Evolutionary conservation across 2,888 invertebrate species (phyloP).

Genomic region (Epiblema foenella): DNA sequence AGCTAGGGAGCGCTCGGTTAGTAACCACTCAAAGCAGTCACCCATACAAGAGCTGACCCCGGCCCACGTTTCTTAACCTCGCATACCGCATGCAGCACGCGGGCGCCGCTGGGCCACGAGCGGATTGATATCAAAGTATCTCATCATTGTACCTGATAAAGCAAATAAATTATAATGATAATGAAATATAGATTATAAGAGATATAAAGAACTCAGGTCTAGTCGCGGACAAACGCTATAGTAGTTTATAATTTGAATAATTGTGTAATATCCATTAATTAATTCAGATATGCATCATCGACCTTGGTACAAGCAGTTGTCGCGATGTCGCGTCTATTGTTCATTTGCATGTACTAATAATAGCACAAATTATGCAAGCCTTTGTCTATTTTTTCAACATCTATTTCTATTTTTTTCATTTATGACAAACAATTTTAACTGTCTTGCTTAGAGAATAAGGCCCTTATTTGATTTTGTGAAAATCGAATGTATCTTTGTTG

Average conservation of each 20-base stretch:
- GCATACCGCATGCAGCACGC: too few species aligned
- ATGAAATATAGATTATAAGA: too few species aligned
- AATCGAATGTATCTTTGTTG: neutral
- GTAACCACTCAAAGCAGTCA: too few species aligned
- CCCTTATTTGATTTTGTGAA: neutral
- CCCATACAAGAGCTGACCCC: too few species aligned
- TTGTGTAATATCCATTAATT: constrained; percentile 1
- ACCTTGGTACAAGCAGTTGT: constrained; percentile 50
- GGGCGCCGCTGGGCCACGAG: too few species aligned
- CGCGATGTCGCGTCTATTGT: constrained; percentile 72
- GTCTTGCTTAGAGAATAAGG: neutral
- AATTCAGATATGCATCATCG: constrained; percentile 29
- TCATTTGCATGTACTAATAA: constrained; percentile 71
- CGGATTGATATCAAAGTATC: too few species aligned
- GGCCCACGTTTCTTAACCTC: too few species aligned
- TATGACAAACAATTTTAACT: neutral
- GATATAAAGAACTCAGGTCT: too few species aligned
- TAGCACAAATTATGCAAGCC: constrained; percentile 63
- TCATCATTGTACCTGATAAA: too few species aligned
- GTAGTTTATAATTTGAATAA: neutral
- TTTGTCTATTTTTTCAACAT: constrained; percentile 44
- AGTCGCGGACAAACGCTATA: too few species aligned
- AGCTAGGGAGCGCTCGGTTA: too few species aligned
- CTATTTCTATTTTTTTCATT: neutral
- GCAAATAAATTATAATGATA: too few species aligned